These are phyloP conservation scores for Prolemur simus DNA, from an alignment of 2,113 vertebrate species.

Conservation along the genomic window DNA sequence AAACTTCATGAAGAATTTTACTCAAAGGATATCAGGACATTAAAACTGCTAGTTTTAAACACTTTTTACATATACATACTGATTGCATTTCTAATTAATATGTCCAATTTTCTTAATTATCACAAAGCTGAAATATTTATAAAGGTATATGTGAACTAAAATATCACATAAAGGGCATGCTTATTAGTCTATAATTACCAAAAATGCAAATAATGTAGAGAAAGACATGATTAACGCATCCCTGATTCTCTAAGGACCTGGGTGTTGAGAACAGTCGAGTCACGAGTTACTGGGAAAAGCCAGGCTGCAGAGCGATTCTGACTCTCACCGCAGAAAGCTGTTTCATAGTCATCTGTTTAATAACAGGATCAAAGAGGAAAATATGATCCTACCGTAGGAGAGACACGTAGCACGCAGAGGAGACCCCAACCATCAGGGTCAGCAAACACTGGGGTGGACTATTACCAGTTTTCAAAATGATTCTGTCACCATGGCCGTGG, in stretches of 20 bases:
- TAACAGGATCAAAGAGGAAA: background rate
- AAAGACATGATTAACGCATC: constrained; percentile 51
- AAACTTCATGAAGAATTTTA: constrained; percentile 44
- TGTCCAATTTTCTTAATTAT: constrained; percentile 84
- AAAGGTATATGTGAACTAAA: constrained; percentile 80
- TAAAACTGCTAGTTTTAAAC: constrained; percentile 69
- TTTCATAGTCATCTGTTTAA: background rate
- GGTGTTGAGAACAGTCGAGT: background rate
- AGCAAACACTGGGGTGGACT: background rate
- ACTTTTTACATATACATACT: constrained; percentile 71
- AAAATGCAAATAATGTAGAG: constrained; percentile 63
- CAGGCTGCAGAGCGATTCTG: background rate
- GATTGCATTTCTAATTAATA: constrained; percentile 82
- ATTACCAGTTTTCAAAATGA: background rate
- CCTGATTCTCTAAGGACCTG: background rate
- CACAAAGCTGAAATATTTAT: constrained; percentile 84
- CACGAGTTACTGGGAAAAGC: background rate
- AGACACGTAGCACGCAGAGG: background rate
- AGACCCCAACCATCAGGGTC: background rate
- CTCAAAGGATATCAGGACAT: constrained; percentile 63
- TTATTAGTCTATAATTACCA: constrained; percentile 78
- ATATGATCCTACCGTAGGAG: background rate
- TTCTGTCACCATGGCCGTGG: rapidly evolving
- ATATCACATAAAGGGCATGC: constrained; percentile 79
- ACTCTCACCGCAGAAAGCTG: background rate